Evolutionary conservation across 2,888 invertebrate species (phyloP).

Genomic region (Hololepta plana): DNA sequence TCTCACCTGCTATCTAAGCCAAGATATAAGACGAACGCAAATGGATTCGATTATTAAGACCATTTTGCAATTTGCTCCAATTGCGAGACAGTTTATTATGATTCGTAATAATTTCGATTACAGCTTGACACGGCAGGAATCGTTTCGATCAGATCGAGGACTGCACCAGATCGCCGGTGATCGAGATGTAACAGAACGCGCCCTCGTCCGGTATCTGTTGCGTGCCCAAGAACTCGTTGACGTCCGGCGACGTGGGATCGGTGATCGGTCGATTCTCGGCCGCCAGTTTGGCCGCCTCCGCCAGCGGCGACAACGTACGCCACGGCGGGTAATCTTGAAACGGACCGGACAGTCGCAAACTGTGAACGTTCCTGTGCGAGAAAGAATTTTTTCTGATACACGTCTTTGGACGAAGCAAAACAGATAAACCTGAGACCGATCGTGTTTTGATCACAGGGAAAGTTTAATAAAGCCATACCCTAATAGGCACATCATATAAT

Average conservation of each 20-base stretch:
- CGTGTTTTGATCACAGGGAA: too few relatives aligned
- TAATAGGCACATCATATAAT: conserved; percentile 33
- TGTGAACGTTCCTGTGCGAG: conserved; percentile 23
- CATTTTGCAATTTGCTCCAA: too few relatives aligned
- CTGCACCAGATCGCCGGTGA: conserved; percentile 30
- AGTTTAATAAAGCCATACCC: conserved; percentile 20
- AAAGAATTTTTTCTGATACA: background rate
- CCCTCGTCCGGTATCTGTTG: conserved; percentile 33
- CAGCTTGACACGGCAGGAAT: too few relatives aligned
- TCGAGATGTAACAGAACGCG: conserved; percentile 34
- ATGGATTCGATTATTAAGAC: too few relatives aligned
- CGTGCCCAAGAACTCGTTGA: conserved; percentile 27
- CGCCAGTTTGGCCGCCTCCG: conserved; percentile 24
- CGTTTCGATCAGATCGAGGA: too few relatives aligned
- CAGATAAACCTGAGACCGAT: too few relatives aligned
- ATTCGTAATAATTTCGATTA: too few relatives aligned
- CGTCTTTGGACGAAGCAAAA: background rate
- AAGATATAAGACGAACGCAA: too few relatives aligned
- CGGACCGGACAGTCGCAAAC: conserved; percentile 29
- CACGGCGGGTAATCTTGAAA: conserved; percentile 29
- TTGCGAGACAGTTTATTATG: too few relatives aligned
- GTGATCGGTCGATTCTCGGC: conserved; percentile 26
- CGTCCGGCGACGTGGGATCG: conserved; percentile 29
- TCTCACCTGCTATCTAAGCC: too few relatives aligned
- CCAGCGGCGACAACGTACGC: conserved; percentile 23